phyloP scores from a whole-genome alignment of 2,113 vertebrate genomes.

The Pterocles gutturalis region DNA sequence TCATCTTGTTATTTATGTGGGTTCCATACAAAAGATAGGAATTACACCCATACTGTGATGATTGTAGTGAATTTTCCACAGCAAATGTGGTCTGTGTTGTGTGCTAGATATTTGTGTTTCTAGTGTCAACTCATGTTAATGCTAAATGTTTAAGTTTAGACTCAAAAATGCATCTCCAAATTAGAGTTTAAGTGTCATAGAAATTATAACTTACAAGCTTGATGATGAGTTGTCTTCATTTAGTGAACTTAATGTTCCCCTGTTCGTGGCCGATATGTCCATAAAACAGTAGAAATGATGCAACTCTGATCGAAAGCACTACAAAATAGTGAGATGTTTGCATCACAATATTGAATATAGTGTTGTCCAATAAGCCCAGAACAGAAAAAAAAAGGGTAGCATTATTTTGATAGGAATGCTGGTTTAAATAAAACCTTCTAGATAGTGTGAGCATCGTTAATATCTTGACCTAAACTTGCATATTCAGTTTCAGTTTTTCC shows the following conservation, averaged over 20 bases:
- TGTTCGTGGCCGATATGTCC: not conserved
- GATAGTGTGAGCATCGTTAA: not conserved
- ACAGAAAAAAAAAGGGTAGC: not conserved
- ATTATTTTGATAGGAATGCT: not conserved
- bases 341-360: not conserved
- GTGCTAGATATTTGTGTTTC: not conserved
- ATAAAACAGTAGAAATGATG: not conserved
- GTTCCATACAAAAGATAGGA: not conserved
- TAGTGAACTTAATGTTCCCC: not conserved
- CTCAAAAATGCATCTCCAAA: not conserved
- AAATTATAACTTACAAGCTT: not conserved
- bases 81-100: not conserved
- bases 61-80: not conserved
- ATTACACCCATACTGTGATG: not conserved
- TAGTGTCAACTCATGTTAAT: not conserved
- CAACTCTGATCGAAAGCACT: not conserved
- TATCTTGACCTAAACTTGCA: not conserved
- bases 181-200: not conserved
- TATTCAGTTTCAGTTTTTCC: not conserved
- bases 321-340: not conserved
- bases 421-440: not conserved
- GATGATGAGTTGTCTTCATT: not conserved
- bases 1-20: not conserved
- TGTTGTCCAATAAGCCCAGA: not conserved
- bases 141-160: not conserved